Conservation (phyloP, 2,888 invertebrate species). For the Alcis repandata region DNA sequence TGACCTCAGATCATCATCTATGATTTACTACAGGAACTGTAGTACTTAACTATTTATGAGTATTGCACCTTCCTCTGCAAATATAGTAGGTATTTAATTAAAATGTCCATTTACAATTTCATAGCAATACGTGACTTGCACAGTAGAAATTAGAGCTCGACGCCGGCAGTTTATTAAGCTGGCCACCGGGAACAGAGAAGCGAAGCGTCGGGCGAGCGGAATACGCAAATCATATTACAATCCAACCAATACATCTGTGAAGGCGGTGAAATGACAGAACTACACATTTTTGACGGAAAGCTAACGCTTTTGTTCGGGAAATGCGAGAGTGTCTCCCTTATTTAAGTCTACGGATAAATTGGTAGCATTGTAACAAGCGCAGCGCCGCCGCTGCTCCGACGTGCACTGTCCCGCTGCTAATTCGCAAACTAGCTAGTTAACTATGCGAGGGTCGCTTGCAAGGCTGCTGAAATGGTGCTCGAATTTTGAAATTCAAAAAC, state of each 20-base stretch:
- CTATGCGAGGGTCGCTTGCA: constrained; percentile 35
- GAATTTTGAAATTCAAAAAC: constrained; percentile 19
- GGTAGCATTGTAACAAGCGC: constrained; percentile 54
- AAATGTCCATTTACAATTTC: constrained; percentile 25
- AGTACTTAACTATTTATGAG: too few relatives aligned
- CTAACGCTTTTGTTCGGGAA: background rate
- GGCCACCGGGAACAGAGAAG: constrained; percentile 35
- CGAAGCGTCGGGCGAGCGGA: constrained; percentile 45
- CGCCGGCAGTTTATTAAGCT: constrained; percentile 72
- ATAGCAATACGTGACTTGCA: constrained; percentile 28
- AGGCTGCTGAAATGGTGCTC: constrained; percentile 32
- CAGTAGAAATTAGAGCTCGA: constrained; percentile 58
- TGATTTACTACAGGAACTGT: too few relatives aligned
- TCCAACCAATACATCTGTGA: background rate
- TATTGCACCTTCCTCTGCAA: too few relatives aligned
- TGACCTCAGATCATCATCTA: too few relatives aligned
- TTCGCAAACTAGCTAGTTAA: constrained; percentile 46
- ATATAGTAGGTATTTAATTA: background rate
- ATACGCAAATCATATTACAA: constrained; percentile 73
- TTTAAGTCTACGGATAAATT: background rate
- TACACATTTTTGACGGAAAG: background rate
- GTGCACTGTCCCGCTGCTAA: constrained; percentile 48
- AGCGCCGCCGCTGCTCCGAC: constrained; percentile 48
- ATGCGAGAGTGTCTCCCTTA: background rate
- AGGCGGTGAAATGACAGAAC: background rate